Base-by-base conservation (phyloP, 2,797 vertebrate genomes). In the Psittacula derbiana region DNA sequence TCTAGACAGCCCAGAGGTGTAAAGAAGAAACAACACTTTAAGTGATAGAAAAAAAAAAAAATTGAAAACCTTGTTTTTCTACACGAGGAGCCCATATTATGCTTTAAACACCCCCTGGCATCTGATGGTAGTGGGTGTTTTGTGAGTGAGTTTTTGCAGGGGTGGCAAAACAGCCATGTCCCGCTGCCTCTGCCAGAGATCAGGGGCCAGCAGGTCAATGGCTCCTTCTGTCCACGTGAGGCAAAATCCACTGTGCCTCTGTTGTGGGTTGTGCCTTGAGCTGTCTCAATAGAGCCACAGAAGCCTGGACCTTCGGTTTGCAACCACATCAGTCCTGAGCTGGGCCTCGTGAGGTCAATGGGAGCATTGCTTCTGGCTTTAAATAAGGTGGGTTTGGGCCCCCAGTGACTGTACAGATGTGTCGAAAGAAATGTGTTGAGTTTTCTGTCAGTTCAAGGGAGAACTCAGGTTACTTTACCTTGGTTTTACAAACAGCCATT, bases 1-100 rank as follows among this genome's bases (percentile, higher is more conserved):
- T 96, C 80, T 50, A 87, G 92, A 61, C 88, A 95, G 65, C 78
- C 80, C 57, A 71, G 83, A 94, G 69, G 86, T 96, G 83, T 86
- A 86, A 96, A 94, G 92, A 93, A 90, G 88, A 57, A 90, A 69
- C 64, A 95, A 41, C 85, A 82, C 80, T 95, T 79, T 8, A 84
- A 88, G 91, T 90, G 84, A 93, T 72, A 57, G 93, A 90, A 78
- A 70, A 28, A 87, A 28, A 87, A 36, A 64, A 74, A 72, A 70
- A 65, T 27, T 7, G 14, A 25, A 58, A 58, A 58, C 55, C 72
- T 66, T 92, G 72, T 49, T 92, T 96, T 92, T 92, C 66, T 81
- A 57, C 74, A 61, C 46, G 44, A 94, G 30, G 38, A 84, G 61
- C 84, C 65, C 1, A 3, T 87, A 53, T 85, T 90, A 73, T 73